Base-by-base conservation (phyloP, 2,113 vertebrate species). In the Forbesichthys agassizii region DNA sequence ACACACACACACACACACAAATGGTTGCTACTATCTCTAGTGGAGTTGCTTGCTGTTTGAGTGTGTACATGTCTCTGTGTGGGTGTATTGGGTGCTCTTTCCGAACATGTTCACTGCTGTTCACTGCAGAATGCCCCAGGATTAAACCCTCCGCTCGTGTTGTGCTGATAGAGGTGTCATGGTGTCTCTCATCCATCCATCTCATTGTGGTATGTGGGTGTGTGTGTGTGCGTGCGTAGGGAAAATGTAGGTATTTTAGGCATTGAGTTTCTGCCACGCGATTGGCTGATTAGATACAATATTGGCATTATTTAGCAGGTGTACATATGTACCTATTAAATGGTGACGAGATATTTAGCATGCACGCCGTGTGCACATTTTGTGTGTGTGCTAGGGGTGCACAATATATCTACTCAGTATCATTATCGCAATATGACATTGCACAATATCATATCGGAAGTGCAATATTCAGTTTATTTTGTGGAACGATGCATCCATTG, bases 41-140 rank as follows among this genome's bases (percentile, higher is more conserved):
- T 75, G 70, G 78, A 76, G 65, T 63, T 70, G 61, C 56, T 74
- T 11, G 53, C 81, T 80, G 74, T 82, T 73, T 73, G 74, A 84
- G 36, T 78, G 72, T 84, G 69, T 74, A 83, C 10, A 13, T 53
- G 52, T 14, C 10, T 52, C 13, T 11, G 51, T 52, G 52, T n/a
- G n/a, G 2, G n/a, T 16, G 16, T 66, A 14, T 67, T 68, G 69
- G 69, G 69, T 84, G 80, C 71, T 76, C 78, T 79, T 78, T 82
- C 75, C 67, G 77, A 73, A 80, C 78, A 78, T 66, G 60, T 68
- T 71, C 20, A 1, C 63, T 78, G 72, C 74, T 69, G 61, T 81
- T 71, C 47, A 52, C 73, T 3, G 42, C 51, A 16, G 66, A 83
- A 80, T 80, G 77, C 68, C 66, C 67, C 47, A 59, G 69, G 64